These are phyloP conservation scores for Alouatta palliata DNA, from an alignment of 2,113 vertebrate genomes.

Conservation along the genomic window DNA sequence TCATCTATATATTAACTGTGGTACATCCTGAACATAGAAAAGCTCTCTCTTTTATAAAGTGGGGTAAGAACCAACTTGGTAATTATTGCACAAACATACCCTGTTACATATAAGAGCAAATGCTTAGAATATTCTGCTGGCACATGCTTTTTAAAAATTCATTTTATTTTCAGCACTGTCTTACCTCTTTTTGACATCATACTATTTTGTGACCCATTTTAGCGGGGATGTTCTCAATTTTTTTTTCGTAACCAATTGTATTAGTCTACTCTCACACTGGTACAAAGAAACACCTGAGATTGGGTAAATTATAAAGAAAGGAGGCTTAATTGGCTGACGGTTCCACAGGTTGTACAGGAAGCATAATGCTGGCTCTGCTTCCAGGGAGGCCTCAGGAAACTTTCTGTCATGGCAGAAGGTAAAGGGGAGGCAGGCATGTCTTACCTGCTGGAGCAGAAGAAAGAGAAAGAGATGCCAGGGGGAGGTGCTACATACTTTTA, in stretches of 20 bases:
- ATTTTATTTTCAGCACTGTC: background rate
- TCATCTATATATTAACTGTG: background rate
- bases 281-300: too few species aligned
- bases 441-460: too few species aligned
- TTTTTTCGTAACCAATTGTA: background rate
- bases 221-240: background rate
- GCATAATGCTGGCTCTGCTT: too few species aligned
- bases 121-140: background rate
- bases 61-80: background rate
- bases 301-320: too few species aligned
- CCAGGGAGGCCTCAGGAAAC: too few species aligned
- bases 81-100: background rate
- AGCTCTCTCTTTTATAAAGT: background rate
- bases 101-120: background rate
- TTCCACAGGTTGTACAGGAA: too few species aligned
- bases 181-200: background rate
- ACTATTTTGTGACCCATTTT: background rate
- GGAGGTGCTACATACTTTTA: too few species aligned
- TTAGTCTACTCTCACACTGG: too few species aligned
- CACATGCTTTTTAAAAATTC: background rate
- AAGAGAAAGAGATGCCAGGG: too few species aligned
- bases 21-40: background rate
- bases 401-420: too few species aligned
- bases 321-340: too few species aligned
- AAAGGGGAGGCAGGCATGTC: too few species aligned